Conservation (phyloP, 2,113 vertebrate genomes). For the Menidia beryllina region DNA sequence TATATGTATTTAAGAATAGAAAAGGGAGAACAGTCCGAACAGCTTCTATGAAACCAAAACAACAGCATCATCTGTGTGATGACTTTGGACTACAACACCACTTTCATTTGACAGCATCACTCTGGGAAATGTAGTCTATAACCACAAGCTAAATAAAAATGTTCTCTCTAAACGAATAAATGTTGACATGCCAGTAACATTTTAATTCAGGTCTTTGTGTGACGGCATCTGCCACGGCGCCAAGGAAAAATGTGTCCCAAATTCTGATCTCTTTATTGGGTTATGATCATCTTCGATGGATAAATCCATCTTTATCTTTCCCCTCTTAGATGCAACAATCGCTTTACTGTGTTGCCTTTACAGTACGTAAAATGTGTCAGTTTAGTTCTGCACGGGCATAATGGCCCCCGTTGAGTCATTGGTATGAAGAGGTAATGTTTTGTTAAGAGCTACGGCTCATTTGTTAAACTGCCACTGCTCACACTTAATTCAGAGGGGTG, state of each 20-base stretch:
- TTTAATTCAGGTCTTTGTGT: background rate
- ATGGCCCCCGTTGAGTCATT: background rate
- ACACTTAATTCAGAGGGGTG: background rate
- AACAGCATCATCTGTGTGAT: background rate
- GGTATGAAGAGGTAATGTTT: background rate
- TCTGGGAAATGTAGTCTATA: background rate
- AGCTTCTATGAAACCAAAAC: too few species aligned
- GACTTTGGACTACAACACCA: constrained; percentile 5
- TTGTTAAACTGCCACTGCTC: background rate
- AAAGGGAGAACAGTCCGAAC: background rate
- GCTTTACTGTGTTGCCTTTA: too few species aligned
- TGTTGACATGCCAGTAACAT: too few species aligned
- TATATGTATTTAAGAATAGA: background rate
- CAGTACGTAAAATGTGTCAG: too few species aligned
- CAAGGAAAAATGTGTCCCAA: background rate
- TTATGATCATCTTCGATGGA: too few species aligned
- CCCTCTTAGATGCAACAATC: background rate
- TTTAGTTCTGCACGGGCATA: background rate
- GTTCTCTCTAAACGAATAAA: background rate
- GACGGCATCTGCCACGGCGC: background rate
- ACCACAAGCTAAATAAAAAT: background rate
- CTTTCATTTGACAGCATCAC: background rate
- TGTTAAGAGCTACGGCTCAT: background rate
- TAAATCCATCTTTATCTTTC: background rate
- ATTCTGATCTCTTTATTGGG: background rate